Evolutionary conservation across 2,888 invertebrate genomes (phyloP), one percentile per base, ranked within the genome.

Genomic region (Parascotia fuliginaria): DNA sequence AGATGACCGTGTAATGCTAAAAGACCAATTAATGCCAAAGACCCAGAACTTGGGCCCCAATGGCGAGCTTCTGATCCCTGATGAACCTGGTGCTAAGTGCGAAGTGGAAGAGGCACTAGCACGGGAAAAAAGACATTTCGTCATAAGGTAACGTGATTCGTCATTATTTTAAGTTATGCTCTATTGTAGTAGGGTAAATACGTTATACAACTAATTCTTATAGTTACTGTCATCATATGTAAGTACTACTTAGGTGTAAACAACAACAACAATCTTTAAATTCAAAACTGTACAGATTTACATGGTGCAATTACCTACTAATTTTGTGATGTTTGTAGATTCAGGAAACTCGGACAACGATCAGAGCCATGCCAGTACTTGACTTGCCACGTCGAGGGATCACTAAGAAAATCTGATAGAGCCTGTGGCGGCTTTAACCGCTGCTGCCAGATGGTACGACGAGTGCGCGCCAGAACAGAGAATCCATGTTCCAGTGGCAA

Each of bases 1-100:
- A 1, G 96, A 96, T 24, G 98, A 98, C 83, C 81, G 84, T 93
- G 94, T n/a, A 94, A 95, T 75, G 95, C 87, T 98, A 42, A 93
- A 93, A 40, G 93, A 94, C 40, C 95, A 95, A 66, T 87, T 97
- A 52, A 92, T 92, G 78, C 94, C 94, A 0, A 84, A 80, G 24
- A 85, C 83, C n/a, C 78, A 78, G 19, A 58, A 66, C 9, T 61
- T 93, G 57, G 94, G 91, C n/a, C 81, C 75, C 37, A 92, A 84
- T 65, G 94, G 94, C 11, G 94, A 92, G 79, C 91, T 93, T 52
- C 79, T 91, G 60, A 81, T 89, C 77, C 82, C 88, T 58, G 87
- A 92, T 74, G 73, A 85, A 59, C 68, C 75, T 0, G 76, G 77
- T 45, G 82, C 70, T 0, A 66, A 60, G 4, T 34, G 54, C 9